Evolutionary conservation across 2,888 invertebrate species (phyloP).

Genomic region (Drosophila limbata): DNA sequence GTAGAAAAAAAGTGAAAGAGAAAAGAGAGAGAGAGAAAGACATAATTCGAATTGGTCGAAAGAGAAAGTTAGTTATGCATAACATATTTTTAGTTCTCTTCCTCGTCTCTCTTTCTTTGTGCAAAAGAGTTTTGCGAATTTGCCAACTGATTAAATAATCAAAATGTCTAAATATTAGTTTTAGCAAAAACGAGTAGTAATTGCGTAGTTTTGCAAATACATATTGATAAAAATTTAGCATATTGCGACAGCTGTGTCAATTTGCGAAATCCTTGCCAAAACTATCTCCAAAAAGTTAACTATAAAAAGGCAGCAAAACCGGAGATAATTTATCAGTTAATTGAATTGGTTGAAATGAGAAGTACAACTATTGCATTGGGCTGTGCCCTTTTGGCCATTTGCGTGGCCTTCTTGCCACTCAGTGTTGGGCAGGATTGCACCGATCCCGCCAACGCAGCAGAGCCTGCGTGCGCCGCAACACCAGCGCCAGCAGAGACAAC

Average conservation of each 20-base stretch:
- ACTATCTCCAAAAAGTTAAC: not conserved
- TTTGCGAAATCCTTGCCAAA: constrained; percentile 1
- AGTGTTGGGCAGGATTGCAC: not conserved
- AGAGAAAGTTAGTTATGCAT: too few relatives aligned
- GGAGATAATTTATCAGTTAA: not conserved
- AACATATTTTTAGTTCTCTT: too few relatives aligned
- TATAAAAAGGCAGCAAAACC: constrained; percentile 3
- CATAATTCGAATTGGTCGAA: too few relatives aligned
- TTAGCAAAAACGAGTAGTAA: not conserved
- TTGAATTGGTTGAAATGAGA: constrained; percentile 3
- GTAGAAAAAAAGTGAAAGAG: not conserved
- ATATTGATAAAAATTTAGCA: not conserved
- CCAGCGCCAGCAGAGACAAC: not conserved
- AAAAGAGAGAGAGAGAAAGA: not conserved
- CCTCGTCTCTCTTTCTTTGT: too few relatives aligned
- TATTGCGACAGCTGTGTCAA: constrained; percentile 8
- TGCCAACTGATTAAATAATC: not conserved
- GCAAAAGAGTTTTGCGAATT: not conserved
- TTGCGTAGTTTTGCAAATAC: not conserved
- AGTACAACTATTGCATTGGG: constrained; percentile 5
- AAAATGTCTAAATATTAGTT: not conserved
- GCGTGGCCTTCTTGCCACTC: constrained; percentile 5
- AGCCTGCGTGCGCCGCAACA: not conserved
- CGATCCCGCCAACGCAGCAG: not conserved
- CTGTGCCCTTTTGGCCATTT: constrained; percentile 3